These are phyloP conservation scores for Epinephelus coioides DNA, from an alignment of 2,797 vertebrate genomes.

Conservation along the genomic window DNA sequence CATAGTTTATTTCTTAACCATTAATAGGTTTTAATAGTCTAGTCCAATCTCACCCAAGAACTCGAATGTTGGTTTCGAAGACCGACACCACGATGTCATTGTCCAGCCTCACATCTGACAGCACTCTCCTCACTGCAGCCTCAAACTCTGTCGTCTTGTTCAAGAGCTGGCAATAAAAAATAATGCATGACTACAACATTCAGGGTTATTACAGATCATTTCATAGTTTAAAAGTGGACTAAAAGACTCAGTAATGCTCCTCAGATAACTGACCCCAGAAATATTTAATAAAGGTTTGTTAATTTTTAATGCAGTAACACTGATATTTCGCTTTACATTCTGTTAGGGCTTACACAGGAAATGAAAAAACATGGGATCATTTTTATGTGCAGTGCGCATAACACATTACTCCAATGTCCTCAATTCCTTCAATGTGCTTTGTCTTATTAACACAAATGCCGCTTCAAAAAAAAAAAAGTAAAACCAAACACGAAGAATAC, in stretches of 20 bases:
- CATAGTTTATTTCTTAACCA: background rate
- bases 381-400: background rate
- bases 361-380: background rate
- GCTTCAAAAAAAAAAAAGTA: background rate
- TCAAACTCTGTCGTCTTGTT: conserved; percentile 99
- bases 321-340: background rate
- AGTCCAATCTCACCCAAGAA: conserved; percentile 92
- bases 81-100: conserved; percentile 99
- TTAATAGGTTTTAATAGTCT: background rate
- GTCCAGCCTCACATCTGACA: conserved; percentile 96
- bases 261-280: background rate
- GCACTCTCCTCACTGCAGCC: conserved; percentile 94
- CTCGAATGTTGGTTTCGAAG: conserved; percentile 99
- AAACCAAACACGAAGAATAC: conserved; percentile 12
- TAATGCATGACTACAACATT: background rate
- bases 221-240: background rate
- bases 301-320: background rate
- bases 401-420: background rate
- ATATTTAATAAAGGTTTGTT: background rate
- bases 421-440: background rate
- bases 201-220: background rate
- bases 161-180: conserved; percentile 87
- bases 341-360: background rate
- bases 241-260: background rate
- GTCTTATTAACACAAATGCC: background rate